Evolutionary conservation across 1,140 invertebrate species (phyloP), one percentile per base, ranked within the genome.

Genomic region (Hyles vespertilio): DNA sequence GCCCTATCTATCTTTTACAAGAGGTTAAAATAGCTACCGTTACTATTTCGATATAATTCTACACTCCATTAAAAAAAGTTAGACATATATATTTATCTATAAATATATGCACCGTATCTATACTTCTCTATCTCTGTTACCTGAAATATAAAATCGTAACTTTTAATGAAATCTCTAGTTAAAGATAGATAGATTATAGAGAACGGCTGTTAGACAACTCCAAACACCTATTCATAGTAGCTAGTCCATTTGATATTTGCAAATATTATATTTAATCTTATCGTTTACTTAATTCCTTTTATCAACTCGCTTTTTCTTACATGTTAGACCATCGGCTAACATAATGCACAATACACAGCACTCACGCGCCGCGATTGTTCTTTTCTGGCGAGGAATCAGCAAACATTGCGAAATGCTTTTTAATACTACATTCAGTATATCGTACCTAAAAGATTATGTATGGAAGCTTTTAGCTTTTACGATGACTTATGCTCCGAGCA

Each of bases 331-430:
- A 54, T 11, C 7, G 11, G 40, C 36, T 43, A 22, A 4, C 32
- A 44, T 54, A 84, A 81, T 75, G 72, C 78, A 73, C 65, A 74
- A 75, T 70, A 84, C 70, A 80, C 61, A 77, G 72, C 71, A 76
- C 77, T 79, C 76, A 71, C 73, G 61, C 69, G 72, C 70, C 59
- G 67, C 70, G 71, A 82, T 81, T 78, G 78, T 81, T 81, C 76
- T 81, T 84, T 82, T 80, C 69, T 82, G 66, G 64, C 64, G 63
- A 67, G 74, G 80, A 83, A 85, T 85, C 83, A 85, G 78, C 75
- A 77, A 80, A 83, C 76, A 77, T 80, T 78, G 78, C 72, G 50
- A 76, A 81, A 79, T 84, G 72, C 70, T 79, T 79, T 79, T 84
- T 81, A 82, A 84, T 80, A 79, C 74, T 68, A 62, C 69, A 69